Evolutionary conservation across 1,140 invertebrate genomes (phyloP).

Genomic region (Yoshiicerus persimilis): DNA sequence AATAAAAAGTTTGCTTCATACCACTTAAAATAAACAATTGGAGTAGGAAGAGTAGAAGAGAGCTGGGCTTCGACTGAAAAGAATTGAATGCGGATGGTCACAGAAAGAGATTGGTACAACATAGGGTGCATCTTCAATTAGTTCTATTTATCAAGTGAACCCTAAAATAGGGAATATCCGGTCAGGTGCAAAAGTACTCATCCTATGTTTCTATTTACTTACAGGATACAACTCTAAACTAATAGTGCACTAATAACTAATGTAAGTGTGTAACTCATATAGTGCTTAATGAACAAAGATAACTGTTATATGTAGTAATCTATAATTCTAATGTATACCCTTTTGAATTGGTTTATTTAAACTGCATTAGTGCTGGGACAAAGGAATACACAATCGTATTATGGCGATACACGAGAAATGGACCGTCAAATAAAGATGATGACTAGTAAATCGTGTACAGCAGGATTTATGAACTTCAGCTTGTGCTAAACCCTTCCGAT

Average conservation of each 20-base stretch:
- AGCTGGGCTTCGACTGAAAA: too few species aligned
- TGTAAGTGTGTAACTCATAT: too few species aligned
- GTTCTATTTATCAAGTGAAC: constrained; percentile 10
- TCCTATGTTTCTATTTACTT: not conserved
- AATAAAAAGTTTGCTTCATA: not conserved
- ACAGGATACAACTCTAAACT: not conserved
- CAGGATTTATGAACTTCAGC: too few species aligned
- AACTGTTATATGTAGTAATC: too few species aligned
- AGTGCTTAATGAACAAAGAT: too few species aligned
- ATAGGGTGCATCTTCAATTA: not conserved
- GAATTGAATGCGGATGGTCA: not conserved
- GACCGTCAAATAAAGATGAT: too few species aligned
- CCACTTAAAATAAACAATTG: not conserved
- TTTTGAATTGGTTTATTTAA: too few species aligned
- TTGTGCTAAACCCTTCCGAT: not conserved
- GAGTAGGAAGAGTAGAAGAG: not conserved
- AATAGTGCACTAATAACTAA: not conserved
- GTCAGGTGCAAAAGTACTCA: constrained; percentile 4
- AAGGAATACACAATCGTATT: too few species aligned
- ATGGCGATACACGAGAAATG: too few species aligned
- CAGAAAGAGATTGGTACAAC: not conserved
- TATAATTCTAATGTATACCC: too few species aligned
- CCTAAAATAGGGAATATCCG: constrained; percentile 2
- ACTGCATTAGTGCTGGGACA: too few species aligned
- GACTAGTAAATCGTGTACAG: too few species aligned